Base-by-base conservation (phyloP, 2,888 invertebrate genomes). In the Augiades crinisus region DNA sequence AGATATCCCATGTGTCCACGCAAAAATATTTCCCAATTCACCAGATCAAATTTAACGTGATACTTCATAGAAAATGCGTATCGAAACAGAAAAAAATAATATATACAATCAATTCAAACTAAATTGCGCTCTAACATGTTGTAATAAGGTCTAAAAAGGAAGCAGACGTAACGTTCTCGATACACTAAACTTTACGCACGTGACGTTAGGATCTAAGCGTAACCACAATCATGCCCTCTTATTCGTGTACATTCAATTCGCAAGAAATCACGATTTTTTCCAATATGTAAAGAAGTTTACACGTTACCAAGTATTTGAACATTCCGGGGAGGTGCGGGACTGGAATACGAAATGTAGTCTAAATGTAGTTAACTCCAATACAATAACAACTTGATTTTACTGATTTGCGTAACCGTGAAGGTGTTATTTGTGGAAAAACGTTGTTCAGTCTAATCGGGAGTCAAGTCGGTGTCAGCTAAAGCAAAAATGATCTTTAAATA, bases 141-240 rank as follows among this genome's bases (percentile, higher is more conserved):
- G 24, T n/a, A 2, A n/a, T 16, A 40, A 24, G 5, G 24, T 1
- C 13, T 22, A 14, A 3, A 3, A 5, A n/a, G 13, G 1, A 5
- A 8, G 12, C 8, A 21, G 3, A 7, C 10, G n/a, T n/a, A 3
- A 22, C 2, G 8, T 30, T 30, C 19, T 12, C 17, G n/a, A 21
- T 22, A 19, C 7, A 30, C 30, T 12, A 30, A 37, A 47, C 37
- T 47, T 47, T 17, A 47, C 27, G 40, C 10, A 40, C 36, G 37
- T 24, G 27, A 41, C 12, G 41, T 17, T 41, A 27, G 27, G 16
- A 6, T 5, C 13, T 16, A 6, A 13, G 34, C 3, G 16, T 27
- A 50, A 37, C 53, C 55, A 55, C 52, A 53, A 55, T 57, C 55
- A 55, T 36, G 46, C 33, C 49, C 24, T 54, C 47, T 46, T 52